Conservation (phyloP, 2,113 vertebrate species). For the Zonotrichia leucophrys region DNA sequence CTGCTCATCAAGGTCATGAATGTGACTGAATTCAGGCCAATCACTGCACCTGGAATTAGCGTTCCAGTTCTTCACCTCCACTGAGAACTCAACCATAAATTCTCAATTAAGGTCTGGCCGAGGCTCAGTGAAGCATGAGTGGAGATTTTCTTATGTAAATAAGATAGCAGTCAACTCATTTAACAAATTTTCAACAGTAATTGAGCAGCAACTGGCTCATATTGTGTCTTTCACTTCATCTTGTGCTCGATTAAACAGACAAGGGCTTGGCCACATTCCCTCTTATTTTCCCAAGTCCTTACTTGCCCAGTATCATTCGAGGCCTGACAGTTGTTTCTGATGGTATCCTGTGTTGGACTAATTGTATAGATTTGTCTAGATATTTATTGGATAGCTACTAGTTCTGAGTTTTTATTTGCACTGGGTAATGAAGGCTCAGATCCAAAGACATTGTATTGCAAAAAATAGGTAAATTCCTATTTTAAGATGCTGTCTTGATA, state of each 20-base stretch:
- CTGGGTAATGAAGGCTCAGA: neutral
- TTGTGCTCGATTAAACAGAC: constrained; percentile 17
- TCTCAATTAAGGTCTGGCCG: constrained; percentile 39
- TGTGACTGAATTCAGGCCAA: neutral
- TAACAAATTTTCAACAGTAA: constrained; percentile 11
- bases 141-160: constrained; percentile 56
- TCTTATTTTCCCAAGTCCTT: constrained; percentile 7
- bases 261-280: neutral
- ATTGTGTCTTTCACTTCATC: neutral
- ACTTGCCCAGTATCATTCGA: neutral
- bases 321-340: neutral
- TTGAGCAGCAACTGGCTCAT: constrained; percentile 1
- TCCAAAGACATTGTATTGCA: neutral
- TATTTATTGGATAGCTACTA: neutral
- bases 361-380: neutral
- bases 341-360: neutral
- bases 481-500: neutral
- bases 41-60: neutral
- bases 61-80: neutral
- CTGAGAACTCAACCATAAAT: constrained; percentile 49
- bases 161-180: constrained; percentile 14
- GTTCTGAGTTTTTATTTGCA: neutral
- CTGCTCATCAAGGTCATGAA: neutral
- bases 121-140: constrained; percentile 23
- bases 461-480: neutral